phyloP scores from a whole-genome alignment of 1,140 invertebrate species.

The Meloidogyne hapla region DNA sequence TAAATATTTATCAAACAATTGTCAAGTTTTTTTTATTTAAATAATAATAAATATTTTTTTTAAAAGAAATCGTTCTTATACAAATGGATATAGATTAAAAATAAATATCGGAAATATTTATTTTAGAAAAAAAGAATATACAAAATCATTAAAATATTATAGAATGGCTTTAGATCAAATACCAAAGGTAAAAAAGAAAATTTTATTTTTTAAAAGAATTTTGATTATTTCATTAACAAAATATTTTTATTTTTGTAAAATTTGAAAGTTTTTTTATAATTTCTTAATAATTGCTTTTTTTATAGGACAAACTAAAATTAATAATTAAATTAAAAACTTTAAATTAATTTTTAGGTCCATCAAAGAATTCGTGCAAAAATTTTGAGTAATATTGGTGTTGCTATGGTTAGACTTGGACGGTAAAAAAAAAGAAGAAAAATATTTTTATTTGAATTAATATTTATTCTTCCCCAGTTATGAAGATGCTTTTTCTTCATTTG shows the following conservation, averaged over 20 bases:
- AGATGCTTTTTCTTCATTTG: slow-evolving; percentile 91
- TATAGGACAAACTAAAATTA: no score
- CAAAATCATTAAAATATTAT: slow-evolving; percentile 94
- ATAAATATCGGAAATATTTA: slow-evolving; percentile 98
- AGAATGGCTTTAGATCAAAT: slow-evolving; percentile 94
- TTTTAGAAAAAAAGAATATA: slow-evolving; percentile 86
- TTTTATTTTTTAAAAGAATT: not conserved
- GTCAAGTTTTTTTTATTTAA: slow-evolving; percentile 65
- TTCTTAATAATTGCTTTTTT: slow-evolving; percentile 39
- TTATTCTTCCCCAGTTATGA: slow-evolving; percentile 73
- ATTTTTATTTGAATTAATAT: not conserved
- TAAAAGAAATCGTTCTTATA: slow-evolving; percentile 66
- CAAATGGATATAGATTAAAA: slow-evolving; percentile 76
- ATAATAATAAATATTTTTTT: slow-evolving; percentile 31
- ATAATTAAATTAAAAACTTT: no score
- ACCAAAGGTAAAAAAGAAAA: slow-evolving; percentile 72
- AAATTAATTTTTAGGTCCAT: slow-evolving; percentile 9
- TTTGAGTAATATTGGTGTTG: slow-evolving; percentile 94
- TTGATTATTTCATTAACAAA: no score
- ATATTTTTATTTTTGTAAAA: no score
- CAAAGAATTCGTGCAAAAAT: slow-evolving; percentile 76
- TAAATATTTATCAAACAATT: slow-evolving; percentile 79
- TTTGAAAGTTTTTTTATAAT: no score
- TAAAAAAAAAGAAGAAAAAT: not conserved
- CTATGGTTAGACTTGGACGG: slow-evolving; percentile 85